These are phyloP conservation scores for Diorhabda sublineata DNA, from an alignment of 1,140 invertebrate species.

Conservation along the genomic window DNA sequence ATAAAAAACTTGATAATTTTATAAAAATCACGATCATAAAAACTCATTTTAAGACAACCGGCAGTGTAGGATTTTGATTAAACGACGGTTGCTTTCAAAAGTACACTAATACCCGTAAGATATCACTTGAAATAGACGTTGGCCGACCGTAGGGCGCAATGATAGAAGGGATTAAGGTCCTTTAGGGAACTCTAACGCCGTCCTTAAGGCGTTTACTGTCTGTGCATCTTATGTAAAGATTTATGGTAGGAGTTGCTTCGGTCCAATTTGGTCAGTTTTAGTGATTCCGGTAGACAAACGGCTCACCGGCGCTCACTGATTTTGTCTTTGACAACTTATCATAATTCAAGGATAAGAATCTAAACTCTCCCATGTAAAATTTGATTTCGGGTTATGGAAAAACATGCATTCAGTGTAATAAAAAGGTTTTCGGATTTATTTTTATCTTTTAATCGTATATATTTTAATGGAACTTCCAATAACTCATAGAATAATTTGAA, in stretches of 20 bases:
- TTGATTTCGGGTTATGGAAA: too few relatives aligned
- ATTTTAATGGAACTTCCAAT: too few relatives aligned
- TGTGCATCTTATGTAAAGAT: constrained; percentile 40
- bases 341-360: neutral
- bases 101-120: constrained; percentile 11
- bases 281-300: constrained; percentile 10
- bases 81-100: neutral
- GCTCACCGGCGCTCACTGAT: neutral
- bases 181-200: constrained; percentile 35
- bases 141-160: constrained; percentile 26
- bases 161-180: constrained; percentile 40
- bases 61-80: constrained; percentile 7
- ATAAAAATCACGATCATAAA: too few relatives aligned
- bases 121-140: constrained; percentile 14
- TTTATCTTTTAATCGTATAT: too few relatives aligned
- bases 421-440: too few relatives aligned
- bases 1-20: too few relatives aligned
- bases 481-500: too few relatives aligned
- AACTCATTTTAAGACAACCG: neutral
- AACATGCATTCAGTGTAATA: too few relatives aligned
- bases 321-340: constrained; percentile 1
- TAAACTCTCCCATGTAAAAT: too few relatives aligned
- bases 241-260: constrained; percentile 25
- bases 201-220: constrained; percentile 38
- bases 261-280: constrained; percentile 15